Evolutionary conservation across 2,888 invertebrate genomes (phyloP), one percentile per base, ranked within the genome.

Genomic region (Lomographa bimaculata): DNA sequence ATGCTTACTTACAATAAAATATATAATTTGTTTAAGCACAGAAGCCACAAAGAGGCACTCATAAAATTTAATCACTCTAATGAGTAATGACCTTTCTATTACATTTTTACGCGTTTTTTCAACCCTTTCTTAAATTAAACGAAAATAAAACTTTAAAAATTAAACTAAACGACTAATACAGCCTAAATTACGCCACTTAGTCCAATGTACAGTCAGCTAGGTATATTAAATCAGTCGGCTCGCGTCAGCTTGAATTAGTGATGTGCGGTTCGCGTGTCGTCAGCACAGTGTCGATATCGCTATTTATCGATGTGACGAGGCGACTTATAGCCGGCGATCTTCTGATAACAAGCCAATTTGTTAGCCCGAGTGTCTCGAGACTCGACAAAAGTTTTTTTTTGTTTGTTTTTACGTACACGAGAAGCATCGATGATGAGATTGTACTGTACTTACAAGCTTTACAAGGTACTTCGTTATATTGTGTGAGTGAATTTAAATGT

Each of bases 321-420:
- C 74, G 71, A 80, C 76, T 82, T 84, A 84, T 79, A 71, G 75
- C 73, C 68, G 57, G 58, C 64, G 83, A 82, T 82, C 68, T 63
- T 50, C 55, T 71, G 83, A 83, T 84, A 84, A 80, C 77, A 71
- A 77, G 72, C 71, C 77, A 83, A 83, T 83, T 83, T 83, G 83
- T 83, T 79, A 77, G 72, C 72, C 19, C 21, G 29, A 25, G 27
- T 34, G 64, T 57, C 56, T 50, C 45, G 52, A 54, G 51, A 55
- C 57, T 54, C 54, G 58, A 54, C 46, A 58, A 50, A 54, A 54
- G 66, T 28, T 48, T 39, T 51, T 47, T 74, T 66, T 65, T 66
- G 64, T 64, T 73, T 69, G 67, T 69, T 69, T 73, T 68, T 62
- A 52, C 57, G 51, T 48, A 48, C 39, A 25, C 47, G 41, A 50